These are phyloP conservation scores for Cephalotes varians DNA, from an alignment of 2,888 invertebrate species.

Conservation along the genomic window DNA sequence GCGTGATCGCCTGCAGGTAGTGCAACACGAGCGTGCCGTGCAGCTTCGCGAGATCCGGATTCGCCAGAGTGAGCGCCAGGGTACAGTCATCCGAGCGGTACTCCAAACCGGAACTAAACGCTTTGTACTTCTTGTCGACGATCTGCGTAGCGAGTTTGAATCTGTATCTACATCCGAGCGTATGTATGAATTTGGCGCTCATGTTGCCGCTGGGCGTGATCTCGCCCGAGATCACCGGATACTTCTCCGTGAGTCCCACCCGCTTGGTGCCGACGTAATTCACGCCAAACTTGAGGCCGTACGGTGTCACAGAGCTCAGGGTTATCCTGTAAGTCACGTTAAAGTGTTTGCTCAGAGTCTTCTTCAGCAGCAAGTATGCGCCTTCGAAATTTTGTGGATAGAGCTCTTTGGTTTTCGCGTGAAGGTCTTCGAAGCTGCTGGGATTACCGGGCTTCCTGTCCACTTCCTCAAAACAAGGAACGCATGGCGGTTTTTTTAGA, in stretches of 20 bases:
- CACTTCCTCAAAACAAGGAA: constrained; percentile 69
- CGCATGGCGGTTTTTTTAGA: constrained; percentile 66
- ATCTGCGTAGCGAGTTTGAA: constrained; percentile 80
- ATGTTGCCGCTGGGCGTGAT: constrained; percentile 81
- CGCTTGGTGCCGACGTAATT: constrained; percentile 80
- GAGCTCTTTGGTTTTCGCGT: constrained; percentile 80
- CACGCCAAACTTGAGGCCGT: constrained; percentile 82
- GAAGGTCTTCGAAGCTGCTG: constrained; percentile 83
- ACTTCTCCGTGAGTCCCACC: constrained; percentile 78
- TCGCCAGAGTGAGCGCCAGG: constrained; percentile 77
- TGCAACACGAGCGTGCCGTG: constrained; percentile 81
- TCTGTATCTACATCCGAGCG: constrained; percentile 81
- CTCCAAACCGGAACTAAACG: constrained; percentile 77
- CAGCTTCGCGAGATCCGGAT: constrained; percentile 75
- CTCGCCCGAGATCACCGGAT: constrained; percentile 79
- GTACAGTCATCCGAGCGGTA: constrained; percentile 83
- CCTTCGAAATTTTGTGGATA: constrained; percentile 83
- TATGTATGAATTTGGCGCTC: constrained; percentile 79
- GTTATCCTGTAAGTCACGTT: constrained; percentile 78
- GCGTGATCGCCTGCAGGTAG: constrained; percentile 82
- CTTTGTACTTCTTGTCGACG: constrained; percentile 74
- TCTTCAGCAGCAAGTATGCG: constrained; percentile 75
- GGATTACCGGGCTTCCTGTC: constrained; percentile 81
- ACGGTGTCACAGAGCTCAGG: constrained; percentile 78
- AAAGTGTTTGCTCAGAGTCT: constrained; percentile 80